Evolutionary conservation across 2,888 invertebrate species (phyloP).

Genomic region (Nemurella pictetii): DNA sequence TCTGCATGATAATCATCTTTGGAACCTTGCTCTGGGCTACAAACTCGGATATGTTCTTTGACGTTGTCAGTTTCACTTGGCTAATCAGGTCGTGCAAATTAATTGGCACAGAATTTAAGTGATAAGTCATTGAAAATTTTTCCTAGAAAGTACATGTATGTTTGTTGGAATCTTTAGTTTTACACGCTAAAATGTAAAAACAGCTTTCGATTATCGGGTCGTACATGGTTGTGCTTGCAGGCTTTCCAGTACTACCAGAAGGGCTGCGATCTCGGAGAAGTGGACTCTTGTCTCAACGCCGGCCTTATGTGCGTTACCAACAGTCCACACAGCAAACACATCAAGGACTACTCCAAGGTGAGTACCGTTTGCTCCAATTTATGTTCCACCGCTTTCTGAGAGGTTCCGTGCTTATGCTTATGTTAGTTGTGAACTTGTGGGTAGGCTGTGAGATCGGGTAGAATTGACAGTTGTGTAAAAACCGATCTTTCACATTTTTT

Average conservation of each 20-base stretch:
- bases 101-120: background rate
- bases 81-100: too few relatives aligned
- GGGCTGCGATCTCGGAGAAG: slow-evolving; percentile 73
- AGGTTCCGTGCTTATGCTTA: background rate
- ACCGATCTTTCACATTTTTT: too few relatives aligned
- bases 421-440: too few relatives aligned
- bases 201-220: too few relatives aligned
- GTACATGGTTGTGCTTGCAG: slow-evolving; percentile 36
- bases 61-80: too few relatives aligned
- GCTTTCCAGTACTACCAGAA: slow-evolving; percentile 75
- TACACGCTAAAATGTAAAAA: too few relatives aligned
- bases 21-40: too few relatives aligned
- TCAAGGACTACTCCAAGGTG: slow-evolving; percentile 37
- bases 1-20: too few relatives aligned
- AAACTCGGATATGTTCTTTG: too few relatives aligned
- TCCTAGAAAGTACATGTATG: background rate
- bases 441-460: too few relatives aligned
- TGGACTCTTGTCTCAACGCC: slow-evolving; percentile 74
- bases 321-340: slow-evolving; percentile 39
- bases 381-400: background rate
- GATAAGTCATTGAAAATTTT: background rate
- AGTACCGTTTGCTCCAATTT: slow-evolving; percentile 1
- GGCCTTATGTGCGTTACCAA: slow-evolving; percentile 65
- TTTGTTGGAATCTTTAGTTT: background rate
- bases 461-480: too few relatives aligned